phyloP scores from a whole-genome alignment of 2,888 invertebrate genomes.

The Trissolcus brochymenae region DNA sequence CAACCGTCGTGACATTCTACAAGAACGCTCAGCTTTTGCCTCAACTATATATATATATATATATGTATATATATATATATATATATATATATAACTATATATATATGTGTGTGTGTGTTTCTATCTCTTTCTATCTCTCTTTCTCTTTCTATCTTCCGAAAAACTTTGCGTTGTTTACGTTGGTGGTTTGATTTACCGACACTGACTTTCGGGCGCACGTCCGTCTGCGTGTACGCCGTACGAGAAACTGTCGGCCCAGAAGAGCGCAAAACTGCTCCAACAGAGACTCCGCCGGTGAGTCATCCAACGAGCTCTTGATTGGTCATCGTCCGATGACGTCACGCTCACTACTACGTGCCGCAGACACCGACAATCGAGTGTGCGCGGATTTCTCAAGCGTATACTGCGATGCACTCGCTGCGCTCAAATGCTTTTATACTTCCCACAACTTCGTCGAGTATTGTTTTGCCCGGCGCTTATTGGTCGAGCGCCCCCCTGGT shows the following conservation, averaged over 20 bases:
- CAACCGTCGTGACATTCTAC: slow-evolving; percentile 15
- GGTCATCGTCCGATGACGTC: slow-evolving; percentile 55
- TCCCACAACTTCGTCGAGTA: neutral
- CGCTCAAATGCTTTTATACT: slow-evolving; percentile 14
- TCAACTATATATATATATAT: too few relatives aligned
- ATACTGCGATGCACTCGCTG: slow-evolving; percentile 14
- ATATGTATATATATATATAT: too few relatives aligned
- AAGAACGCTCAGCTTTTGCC: neutral
- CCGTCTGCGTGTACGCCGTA: slow-evolving; percentile 6
- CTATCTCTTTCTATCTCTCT: neutral
- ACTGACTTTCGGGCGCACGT: slow-evolving; percentile 7
- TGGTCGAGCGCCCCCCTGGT: neutral
- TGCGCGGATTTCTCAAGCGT: slow-evolving; percentile 28
- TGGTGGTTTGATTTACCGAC: neutral
- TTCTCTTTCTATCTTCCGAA: neutral
- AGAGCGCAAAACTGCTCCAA: slow-evolving; percentile 34
- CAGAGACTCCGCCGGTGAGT: slow-evolving; percentile 48
- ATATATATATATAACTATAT: too few relatives aligned
- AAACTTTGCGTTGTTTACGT: slow-evolving; percentile 10
- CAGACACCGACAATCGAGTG: slow-evolving; percentile 15
- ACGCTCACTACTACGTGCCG: slow-evolving; percentile 22
- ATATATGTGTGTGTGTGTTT: too few relatives aligned
- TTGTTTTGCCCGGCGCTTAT: neutral
- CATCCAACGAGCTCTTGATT: slow-evolving; percentile 46
- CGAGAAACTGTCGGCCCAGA: slow-evolving; percentile 31